phyloP scores from a whole-genome alignment of 2,797 vertebrate genomes.

The Ctenopoma multispine region DNA sequence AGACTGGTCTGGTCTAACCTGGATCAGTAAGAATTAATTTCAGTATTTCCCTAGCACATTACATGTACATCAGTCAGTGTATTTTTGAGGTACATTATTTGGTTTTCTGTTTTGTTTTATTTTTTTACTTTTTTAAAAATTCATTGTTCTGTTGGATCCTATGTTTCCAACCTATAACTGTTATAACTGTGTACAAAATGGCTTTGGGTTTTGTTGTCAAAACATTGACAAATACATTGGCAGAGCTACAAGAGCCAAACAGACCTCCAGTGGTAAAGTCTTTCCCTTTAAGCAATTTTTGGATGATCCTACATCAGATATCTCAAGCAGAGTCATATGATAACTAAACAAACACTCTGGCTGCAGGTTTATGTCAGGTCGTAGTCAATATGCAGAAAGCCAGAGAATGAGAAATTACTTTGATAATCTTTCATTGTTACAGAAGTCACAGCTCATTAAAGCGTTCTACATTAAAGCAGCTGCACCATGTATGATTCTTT shows the following conservation, averaged over 20 bases:
- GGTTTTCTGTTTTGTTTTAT: neutral
- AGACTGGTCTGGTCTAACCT: constrained; percentile 49
- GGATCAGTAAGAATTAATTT: constrained; percentile 50
- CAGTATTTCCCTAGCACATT: constrained; percentile 12
- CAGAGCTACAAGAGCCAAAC: neutral
- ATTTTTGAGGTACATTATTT: neutral
- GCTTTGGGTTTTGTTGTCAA: neutral
- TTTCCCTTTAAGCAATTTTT: neutral
- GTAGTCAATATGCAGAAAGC: constrained; percentile 45
- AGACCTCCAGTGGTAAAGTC: neutral
- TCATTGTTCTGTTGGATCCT: neutral
- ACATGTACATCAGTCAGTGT: neutral
- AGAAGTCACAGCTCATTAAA: constrained; percentile 61
- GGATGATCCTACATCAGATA: neutral
- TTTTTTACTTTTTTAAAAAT: neutral
- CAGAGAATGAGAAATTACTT: constrained; percentile 40
- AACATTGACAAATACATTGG: neutral
- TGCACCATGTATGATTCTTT: constrained; percentile 17
- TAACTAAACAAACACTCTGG: neutral
- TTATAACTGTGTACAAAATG: neutral
- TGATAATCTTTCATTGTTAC: constrained; percentile 63
- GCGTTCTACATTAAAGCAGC: constrained; percentile 31
- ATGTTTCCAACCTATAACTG: neutral
- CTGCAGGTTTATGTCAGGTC: constrained; percentile 45
- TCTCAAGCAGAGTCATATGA: neutral